phyloP scores from a whole-genome alignment of 2,113 vertebrate genomes.

The Laterallus jamaicensis region DNA sequence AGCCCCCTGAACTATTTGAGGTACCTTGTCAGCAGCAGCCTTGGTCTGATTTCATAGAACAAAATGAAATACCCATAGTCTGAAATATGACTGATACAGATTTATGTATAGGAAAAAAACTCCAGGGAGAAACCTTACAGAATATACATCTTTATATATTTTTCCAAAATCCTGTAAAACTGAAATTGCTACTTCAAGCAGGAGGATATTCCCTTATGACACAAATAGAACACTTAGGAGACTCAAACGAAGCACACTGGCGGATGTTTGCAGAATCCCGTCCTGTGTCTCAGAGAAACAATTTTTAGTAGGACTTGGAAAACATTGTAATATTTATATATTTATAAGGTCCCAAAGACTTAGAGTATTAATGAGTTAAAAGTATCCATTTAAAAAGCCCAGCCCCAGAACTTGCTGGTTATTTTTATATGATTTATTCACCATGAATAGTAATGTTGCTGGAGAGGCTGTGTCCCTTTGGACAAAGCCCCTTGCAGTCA shows the following conservation, averaged over 20 bases:
- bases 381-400: background rate
- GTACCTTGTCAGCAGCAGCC: background rate
- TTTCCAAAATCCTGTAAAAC: constrained; percentile 1
- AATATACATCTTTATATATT: background rate
- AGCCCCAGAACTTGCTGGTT: background rate
- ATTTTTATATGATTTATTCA: background rate
- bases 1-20: background rate
- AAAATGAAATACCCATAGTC: constrained; percentile 31
- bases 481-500: background rate
- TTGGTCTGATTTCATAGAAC: background rate
- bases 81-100: constrained; percentile 5
- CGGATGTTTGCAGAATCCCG: background rate
- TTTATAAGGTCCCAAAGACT: background rate
- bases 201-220: background rate
- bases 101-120: background rate
- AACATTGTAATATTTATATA: background rate
- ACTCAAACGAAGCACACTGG: background rate
- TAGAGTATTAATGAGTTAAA: background rate
- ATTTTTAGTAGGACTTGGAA: background rate
- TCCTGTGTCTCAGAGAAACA: background rate
- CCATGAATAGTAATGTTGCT: background rate
- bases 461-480: background rate
- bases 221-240: background rate
- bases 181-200: background rate
- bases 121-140: background rate